A percentile compares a stretch with the other conserved stretches of the same genome.
Evolutionary conservation across 2,113 vertebrate species (phyloP).

Genomic region (Hemichromis elongatus): DNA sequence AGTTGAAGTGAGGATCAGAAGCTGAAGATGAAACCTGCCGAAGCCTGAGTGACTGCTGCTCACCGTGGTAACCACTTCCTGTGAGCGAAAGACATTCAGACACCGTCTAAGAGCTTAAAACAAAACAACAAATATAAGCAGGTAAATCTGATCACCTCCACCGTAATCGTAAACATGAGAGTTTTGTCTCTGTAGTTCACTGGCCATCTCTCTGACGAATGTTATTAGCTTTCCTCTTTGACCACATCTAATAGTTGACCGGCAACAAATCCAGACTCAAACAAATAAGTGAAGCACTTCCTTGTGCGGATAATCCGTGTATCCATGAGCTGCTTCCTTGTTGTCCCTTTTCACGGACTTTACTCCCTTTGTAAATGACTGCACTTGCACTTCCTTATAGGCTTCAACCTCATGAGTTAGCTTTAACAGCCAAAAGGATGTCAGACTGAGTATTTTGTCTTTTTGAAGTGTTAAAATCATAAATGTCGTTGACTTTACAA

Average conservation of each 20-base stretch:
- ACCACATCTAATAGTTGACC: background rate
- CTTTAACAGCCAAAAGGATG: background rate
- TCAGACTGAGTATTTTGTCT: background rate
- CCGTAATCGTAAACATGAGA: background rate
- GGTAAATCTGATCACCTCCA: background rate
- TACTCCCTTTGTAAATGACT: conserved; percentile 38
- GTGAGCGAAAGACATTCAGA: background rate
- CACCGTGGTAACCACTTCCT: conserved; percentile 5
- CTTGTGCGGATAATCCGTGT: background rate
- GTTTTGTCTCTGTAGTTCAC: background rate
- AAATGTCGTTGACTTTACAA: background rate
- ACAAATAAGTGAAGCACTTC: background rate
- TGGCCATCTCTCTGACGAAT: conserved; percentile 15
- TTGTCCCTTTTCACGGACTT: conserved; percentile 57
- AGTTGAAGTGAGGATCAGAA: conserved; percentile 45
- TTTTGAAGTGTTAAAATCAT: background rate
- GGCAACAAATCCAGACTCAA: background rate
- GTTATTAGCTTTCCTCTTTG: background rate
- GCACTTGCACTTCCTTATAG: conserved; percentile 69
- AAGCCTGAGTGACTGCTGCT: conserved; percentile 41
- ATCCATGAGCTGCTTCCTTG: background rate
- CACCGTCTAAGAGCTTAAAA: background rate
- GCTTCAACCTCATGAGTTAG: conserved; percentile 40
- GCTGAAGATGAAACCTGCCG: conserved; percentile 1
- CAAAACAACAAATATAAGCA: background rate